Conservation (phyloP, 2,113 vertebrate species). For the Scalopus aquaticus region DNA sequence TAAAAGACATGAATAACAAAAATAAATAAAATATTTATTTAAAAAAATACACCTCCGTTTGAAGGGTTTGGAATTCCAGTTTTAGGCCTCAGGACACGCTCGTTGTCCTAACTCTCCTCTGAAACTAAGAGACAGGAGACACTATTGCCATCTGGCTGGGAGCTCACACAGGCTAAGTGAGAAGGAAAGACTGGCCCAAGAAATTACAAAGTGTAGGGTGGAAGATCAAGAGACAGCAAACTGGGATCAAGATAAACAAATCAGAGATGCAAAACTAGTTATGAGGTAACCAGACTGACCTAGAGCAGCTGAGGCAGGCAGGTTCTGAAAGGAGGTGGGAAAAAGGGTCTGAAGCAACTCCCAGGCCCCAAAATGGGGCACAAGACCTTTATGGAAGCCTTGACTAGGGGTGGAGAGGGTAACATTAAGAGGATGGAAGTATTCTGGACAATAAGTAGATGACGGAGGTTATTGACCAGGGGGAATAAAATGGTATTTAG, state of each 20-base stretch:
- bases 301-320: background rate
- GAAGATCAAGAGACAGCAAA: constrained; percentile 10
- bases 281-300: background rate
- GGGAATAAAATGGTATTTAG: background rate
- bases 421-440: background rate
- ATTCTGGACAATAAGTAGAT: background rate
- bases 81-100: background rate
- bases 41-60: background rate
- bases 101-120: background rate
- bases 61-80: background rate
- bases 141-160: background rate
- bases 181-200: background rate
- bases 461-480: background rate
- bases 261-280: background rate
- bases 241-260: background rate
- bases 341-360: background rate
- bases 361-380: background rate
- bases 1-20: no score
- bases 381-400: background rate
- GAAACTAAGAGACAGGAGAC: background rate
- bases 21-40: no score
- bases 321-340: background rate
- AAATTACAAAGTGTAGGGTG: background rate
- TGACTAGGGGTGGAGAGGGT: background rate
- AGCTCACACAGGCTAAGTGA: background rate